phyloP scores from a whole-genome alignment of 2,888 invertebrate species.

The Drosophila meridiana region DNA sequence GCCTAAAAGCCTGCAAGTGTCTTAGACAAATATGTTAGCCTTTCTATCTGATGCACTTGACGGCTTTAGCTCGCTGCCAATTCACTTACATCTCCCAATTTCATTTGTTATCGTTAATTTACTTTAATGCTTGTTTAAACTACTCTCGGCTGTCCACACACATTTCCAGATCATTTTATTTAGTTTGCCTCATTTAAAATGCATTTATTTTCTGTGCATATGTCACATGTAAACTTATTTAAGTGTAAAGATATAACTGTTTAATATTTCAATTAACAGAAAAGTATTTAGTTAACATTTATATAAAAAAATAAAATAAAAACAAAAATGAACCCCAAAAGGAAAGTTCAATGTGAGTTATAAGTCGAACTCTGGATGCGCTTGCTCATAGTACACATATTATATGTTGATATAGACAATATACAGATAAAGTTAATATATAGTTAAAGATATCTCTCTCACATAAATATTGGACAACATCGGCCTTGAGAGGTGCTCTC shows the following conservation, averaged over 20 bases:
- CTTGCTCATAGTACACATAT: neutral
- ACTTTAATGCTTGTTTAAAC: neutral
- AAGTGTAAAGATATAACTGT: slow-evolving; percentile 8
- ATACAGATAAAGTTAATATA: neutral
- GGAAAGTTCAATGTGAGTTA: neutral
- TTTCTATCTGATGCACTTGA: neutral
- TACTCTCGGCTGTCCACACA: slow-evolving; percentile 1
- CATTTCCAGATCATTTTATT: slow-evolving; percentile 9
- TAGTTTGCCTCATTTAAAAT: slow-evolving; percentile 11
- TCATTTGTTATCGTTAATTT: neutral
- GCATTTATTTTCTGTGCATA: slow-evolving; percentile 13
- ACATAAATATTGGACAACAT: too few relatives aligned
- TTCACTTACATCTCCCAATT: neutral
- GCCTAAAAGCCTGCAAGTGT: neutral
- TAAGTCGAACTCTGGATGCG: neutral
- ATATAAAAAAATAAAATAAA: neutral
- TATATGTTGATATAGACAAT: neutral
- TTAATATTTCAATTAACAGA: neutral
- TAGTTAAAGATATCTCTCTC: neutral
- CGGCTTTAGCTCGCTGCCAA: too few relatives aligned
- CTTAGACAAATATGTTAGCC: neutral
- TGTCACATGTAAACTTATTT: slow-evolving; percentile 18
- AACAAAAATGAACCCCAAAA: neutral
- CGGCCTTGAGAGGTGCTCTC: too few relatives aligned
- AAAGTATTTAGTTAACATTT: neutral